phyloP scores from a whole-genome alignment of 2,797 vertebrate genomes.

The Sebastes trivittatus region DNA sequence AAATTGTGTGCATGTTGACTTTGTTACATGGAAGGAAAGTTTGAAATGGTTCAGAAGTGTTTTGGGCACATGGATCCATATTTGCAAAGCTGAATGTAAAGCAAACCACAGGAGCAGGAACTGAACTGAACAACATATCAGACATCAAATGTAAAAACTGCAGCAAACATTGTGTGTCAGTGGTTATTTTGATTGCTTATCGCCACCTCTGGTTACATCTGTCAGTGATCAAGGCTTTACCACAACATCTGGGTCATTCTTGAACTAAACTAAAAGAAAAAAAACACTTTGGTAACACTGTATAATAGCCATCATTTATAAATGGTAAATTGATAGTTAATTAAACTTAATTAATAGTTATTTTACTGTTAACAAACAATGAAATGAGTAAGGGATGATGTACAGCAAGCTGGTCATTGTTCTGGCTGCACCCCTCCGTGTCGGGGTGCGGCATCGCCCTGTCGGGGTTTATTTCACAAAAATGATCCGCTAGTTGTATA shows the following conservation, averaged over 20 bases:
- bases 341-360: too few relatives aligned
- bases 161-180: not conserved
- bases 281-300: too few relatives aligned
- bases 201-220: not conserved
- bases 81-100: slow-evolving; percentile 59
- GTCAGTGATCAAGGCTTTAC: slow-evolving; percentile 21
- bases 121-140: slow-evolving; percentile 35
- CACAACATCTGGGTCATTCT: slow-evolving; percentile 1
- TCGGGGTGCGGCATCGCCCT: too few relatives aligned
- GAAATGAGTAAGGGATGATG: too few relatives aligned
- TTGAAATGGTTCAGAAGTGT: slow-evolving; percentile 17
- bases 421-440: too few relatives aligned
- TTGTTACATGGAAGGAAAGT: slow-evolving; percentile 22
- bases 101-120: slow-evolving; percentile 13
- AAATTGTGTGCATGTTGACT: slow-evolving; percentile 52
- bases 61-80: slow-evolving; percentile 13
- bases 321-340: too few relatives aligned
- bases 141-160: slow-evolving; percentile 19
- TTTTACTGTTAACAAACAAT: too few relatives aligned
- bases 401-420: too few relatives aligned
- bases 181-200: not conserved
- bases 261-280: not conserved
- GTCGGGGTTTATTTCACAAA: too few relatives aligned
- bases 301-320: too few relatives aligned
- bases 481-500: too few relatives aligned